Conservation (phyloP, 2,113 vertebrate genomes). For the Hippoglossus stenolepis region DNA sequence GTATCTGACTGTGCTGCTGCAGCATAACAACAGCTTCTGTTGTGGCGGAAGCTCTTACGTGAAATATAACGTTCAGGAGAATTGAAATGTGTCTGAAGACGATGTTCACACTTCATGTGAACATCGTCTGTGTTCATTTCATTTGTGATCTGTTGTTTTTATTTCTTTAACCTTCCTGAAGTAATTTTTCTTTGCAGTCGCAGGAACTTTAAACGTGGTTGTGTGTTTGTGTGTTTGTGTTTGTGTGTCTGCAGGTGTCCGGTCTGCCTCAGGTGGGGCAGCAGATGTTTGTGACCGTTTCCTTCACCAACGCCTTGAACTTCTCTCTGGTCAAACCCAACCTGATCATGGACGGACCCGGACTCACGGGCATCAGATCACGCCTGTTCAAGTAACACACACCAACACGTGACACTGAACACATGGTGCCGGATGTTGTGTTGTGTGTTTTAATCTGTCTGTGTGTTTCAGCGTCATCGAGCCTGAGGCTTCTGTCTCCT, state of each 20-base stretch:
- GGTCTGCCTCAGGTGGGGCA: slow-evolving; percentile 10
- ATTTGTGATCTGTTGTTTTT: too few species aligned
- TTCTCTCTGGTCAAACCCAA: slow-evolving; percentile 74
- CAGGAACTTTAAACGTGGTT: too few species aligned
- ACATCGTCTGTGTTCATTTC: too few species aligned
- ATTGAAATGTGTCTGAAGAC: too few species aligned
- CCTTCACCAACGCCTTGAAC: slow-evolving; percentile 87
- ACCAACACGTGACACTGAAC: background rate
- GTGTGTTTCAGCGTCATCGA: slow-evolving; percentile 49
- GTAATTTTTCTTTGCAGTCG: too few species aligned
- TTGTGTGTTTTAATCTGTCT: background rate
- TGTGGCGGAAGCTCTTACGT: too few species aligned
- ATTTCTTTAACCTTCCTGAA: too few species aligned
- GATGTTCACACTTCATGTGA: too few species aligned
- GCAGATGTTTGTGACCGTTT: slow-evolving; percentile 77
- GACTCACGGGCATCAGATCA: slow-evolving; percentile 65
- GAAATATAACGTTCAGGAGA: too few species aligned
- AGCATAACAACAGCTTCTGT: too few species aligned
- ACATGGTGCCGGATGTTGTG: too few species aligned
- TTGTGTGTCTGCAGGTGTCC: slow-evolving; percentile 31
- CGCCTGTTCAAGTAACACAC: slow-evolving; percentile 81
- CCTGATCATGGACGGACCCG: slow-evolving; percentile 85
- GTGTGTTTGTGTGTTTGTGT: background rate
- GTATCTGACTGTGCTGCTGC: too few species aligned
- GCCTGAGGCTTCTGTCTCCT: slow-evolving; percentile 66